These are phyloP conservation scores for Xiphorhynchus elegans DNA, from an alignment of 2,113 vertebrate species.

Conservation along the genomic window DNA sequence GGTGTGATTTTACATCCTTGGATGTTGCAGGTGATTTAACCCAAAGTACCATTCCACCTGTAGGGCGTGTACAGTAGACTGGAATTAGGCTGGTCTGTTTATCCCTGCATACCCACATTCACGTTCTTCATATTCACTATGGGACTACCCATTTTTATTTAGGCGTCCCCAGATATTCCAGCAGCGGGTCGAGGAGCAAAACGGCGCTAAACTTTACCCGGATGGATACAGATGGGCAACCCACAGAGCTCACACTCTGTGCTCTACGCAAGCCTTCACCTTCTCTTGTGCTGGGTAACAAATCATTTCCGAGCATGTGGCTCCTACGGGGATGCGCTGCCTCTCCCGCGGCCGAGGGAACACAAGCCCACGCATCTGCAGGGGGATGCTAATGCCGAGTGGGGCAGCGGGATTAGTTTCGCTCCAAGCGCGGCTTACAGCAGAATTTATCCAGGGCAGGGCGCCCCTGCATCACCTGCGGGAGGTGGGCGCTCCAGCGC, in stretches of 20 bases:
- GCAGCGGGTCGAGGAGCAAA: fast-evolving
- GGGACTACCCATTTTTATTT: background rate
- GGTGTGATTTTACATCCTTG: background rate
- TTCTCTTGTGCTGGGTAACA: background rate
- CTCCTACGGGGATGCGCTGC: fast-evolving
- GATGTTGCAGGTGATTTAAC: background rate
- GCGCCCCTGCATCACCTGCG: background rate
- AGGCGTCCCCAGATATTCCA: background rate
- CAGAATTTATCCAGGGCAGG: too few species aligned
- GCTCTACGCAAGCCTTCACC: too few species aligned
- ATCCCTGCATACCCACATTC: background rate
- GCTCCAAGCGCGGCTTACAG: fast-evolving
- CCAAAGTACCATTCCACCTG: fast-evolving
- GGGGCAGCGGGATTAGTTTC: fast-evolving
- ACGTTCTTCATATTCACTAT: background rate
- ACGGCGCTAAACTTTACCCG: background rate
- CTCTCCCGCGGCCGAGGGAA: too few species aligned
- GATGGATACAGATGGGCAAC: fast-evolving
- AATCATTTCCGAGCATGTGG: background rate
- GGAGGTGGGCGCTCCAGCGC: background rate
- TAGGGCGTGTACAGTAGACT: too few species aligned
- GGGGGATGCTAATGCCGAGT: background rate
- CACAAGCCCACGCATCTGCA: too few species aligned
- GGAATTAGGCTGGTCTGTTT: background rate
- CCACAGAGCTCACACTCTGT: fast-evolving